Conservation (phyloP, 2,113 vertebrate genomes). For the Gasterosteus aculeatus region DNA sequence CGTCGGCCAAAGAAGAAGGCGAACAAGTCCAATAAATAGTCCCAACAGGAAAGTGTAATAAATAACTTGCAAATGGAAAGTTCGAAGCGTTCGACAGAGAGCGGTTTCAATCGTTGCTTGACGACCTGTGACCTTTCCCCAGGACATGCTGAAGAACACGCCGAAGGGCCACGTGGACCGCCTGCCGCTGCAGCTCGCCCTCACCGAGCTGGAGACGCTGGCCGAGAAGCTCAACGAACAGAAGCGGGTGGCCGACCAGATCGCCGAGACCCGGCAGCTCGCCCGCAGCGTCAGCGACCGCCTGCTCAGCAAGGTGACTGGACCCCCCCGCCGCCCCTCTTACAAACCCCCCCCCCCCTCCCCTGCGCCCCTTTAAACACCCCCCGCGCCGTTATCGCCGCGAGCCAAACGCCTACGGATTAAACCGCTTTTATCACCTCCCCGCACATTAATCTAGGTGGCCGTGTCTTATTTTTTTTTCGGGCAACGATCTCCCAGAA, state of each 20-base stretch:
- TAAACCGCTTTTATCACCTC: constrained; percentile 55
- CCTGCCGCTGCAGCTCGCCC: constrained; percentile 93
- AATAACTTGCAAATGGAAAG: too few species aligned
- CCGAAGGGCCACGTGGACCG: constrained; percentile 91
- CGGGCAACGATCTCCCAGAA: constrained; percentile 62
- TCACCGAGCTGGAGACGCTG: constrained; percentile 94
- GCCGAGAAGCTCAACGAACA: constrained; percentile 96
- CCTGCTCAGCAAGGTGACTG: constrained; percentile 89
- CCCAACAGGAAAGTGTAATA: too few species aligned
- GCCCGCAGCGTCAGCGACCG: constrained; percentile 91
- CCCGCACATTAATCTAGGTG: constrained; percentile 57
- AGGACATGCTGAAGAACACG: constrained; percentile 99
- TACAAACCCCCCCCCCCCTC: neutral
- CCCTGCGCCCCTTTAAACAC: constrained; percentile 25
- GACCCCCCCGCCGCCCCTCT: neutral
- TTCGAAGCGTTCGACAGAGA: too few species aligned
- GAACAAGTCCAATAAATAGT: too few species aligned
- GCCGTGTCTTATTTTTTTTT: constrained; percentile 60
- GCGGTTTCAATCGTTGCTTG: too few species aligned
- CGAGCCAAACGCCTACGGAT: constrained; percentile 62
- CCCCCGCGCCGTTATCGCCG: constrained; percentile 46
- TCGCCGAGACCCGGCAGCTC: constrained; percentile 95
- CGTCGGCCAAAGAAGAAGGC: too few species aligned
- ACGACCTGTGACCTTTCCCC: constrained; percentile 24
- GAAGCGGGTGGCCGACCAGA: constrained; percentile 93